A percentile compares a stretch with the other conserved stretches of the same genome.
Conservation (phyloP, 2,888 invertebrate species). For the Lordiphosa fenestrarum region DNA sequence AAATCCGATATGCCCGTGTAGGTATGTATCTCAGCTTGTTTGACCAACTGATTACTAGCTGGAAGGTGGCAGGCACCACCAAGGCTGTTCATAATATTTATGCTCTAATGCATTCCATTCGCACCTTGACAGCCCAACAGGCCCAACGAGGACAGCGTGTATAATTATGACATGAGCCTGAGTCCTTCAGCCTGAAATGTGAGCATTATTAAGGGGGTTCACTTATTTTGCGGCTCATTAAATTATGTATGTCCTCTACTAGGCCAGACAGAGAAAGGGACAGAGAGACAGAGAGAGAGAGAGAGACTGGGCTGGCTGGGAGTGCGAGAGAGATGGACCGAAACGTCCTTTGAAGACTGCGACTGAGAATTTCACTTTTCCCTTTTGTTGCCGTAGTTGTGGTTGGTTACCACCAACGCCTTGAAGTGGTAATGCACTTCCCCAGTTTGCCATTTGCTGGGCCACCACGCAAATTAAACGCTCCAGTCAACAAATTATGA, state of each 20-base stretch:
- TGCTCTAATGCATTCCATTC: background rate
- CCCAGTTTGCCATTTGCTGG: background rate
- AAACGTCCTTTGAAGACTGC: background rate
- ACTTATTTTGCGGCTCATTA: slow-evolving; percentile 27
- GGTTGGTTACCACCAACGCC: background rate
- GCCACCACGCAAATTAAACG: background rate
- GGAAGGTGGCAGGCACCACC: background rate
- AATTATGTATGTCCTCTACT: slow-evolving; percentile 20
- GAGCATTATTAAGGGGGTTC: slow-evolving; percentile 24
- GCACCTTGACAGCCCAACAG: slow-evolving; percentile 6
- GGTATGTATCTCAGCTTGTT: background rate
- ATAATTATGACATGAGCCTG: slow-evolving; percentile 11
- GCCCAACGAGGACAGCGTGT: slow-evolving; percentile 7
- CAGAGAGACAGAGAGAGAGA: too few relatives aligned
- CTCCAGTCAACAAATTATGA: background rate
- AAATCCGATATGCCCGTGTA: background rate
- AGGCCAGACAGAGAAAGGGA: background rate
- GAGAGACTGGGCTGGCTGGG: background rate
- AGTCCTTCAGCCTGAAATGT: slow-evolving; percentile 22
- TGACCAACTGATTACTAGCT: too few relatives aligned
- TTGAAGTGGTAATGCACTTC: slow-evolving; percentile 1
- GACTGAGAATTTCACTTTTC: slow-evolving; percentile 7
- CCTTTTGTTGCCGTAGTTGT: slow-evolving; percentile 2
- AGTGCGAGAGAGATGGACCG: background rate
- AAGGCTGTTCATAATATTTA: slow-evolving; percentile 4